Base-by-base conservation (phyloP, 1,140 invertebrate species). In the Drosophila mojavensis region DNA sequence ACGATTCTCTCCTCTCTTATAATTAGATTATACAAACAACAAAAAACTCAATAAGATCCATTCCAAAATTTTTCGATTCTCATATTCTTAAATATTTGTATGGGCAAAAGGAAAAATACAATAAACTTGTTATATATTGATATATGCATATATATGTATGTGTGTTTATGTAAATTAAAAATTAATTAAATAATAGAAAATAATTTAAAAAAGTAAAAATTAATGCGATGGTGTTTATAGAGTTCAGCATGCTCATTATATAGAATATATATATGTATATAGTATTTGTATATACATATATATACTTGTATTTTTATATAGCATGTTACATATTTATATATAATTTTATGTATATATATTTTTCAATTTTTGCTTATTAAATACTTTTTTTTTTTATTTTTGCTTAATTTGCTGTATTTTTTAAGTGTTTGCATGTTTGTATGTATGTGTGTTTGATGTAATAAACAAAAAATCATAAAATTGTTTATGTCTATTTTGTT, bases 201-300 rank as follows among this genome's bases (percentile, higher is more conserved):
- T 76, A 84, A 81, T 88, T 86, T 86, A 81, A 88, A 91, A 83
- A 83, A 75, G 69, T 85, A 82, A 89, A 81, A 75, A 85, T 82
- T 90, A 91, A 89, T 91, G 89, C 83, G 84, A 89, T 89, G 84
- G 89, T 91, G 48, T 85, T 89, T 91, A 86, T 90, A 90, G 89
- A 91, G 89, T 91, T 90, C 84, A 75, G 67, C 76, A 69, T 70
- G 66, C 71, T 77, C 74, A 79, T 53, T 45, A 72, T 63, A 65
- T 63, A 73, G 13, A n/a, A n/a, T n/a, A n/a, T n/a, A n/a, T n/a
- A n/a, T n/a, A n/a, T n/a, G n/a, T n/a, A n/a, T n/a, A n/a, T 70
- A 51, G 28, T 65, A 17, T 54, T 20, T 74, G 71, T 56, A 43
- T 58, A 60, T 60, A 47, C 9, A 64, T 15, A 39, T 54, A 26